These are phyloP conservation scores for Mastomys coucha DNA, from an alignment of 2,113 vertebrate species.

Conservation along the genomic window DNA sequence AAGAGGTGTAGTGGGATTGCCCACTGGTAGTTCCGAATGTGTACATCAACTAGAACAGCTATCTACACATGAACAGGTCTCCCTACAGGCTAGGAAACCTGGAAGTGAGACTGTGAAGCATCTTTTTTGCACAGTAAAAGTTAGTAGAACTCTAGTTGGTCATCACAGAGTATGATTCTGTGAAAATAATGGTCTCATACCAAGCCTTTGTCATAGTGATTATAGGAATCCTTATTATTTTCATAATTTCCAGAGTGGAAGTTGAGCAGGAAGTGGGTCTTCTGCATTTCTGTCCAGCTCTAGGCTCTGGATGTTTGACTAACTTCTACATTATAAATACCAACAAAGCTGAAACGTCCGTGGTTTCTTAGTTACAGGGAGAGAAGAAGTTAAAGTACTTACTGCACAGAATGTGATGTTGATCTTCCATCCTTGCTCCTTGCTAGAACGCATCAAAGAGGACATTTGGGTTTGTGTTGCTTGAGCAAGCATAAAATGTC, in stretches of 20 bases:
- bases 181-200: not conserved
- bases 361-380: not conserved
- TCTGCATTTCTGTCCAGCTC: not conserved
- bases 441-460: not conserved
- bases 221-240: not conserved
- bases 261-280: not conserved
- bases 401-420: not conserved
- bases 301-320: not conserved
- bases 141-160: not conserved
- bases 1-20: not conserved
- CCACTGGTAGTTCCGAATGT: not conserved
- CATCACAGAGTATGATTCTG: not conserved
- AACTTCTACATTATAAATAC: not conserved
- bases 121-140: not conserved
- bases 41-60: not conserved
- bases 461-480: too few species aligned
- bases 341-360: not conserved
- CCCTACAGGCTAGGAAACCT: not conserved
- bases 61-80: not conserved
- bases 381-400: not conserved
- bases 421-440: not conserved
- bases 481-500: too few species aligned
- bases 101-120: not conserved
- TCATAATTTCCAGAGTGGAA: not conserved
- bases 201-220: not conserved